Base-by-base conservation (phyloP, 2,113 vertebrate species). In the Typhlomys cinereus region DNA sequence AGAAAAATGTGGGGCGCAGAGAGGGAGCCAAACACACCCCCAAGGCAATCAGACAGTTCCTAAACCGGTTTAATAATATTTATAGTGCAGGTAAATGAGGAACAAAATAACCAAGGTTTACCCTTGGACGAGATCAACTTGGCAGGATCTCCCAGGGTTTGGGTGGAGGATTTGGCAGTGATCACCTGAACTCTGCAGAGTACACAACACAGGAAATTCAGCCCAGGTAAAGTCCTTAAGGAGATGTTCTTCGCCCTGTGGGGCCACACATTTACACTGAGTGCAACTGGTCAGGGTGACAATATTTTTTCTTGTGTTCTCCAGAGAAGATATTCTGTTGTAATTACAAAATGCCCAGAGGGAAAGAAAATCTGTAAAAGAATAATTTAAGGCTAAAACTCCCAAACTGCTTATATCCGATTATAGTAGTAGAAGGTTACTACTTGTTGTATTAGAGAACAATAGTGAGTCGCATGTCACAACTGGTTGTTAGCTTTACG, bases 21-120 rank as follows among this genome's bases (percentile, higher is more conserved):
- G 46, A 85, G 73, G 88, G 44, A 66, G 62, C 44, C 75, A 57
- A 93, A 91, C 64, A 82, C 4, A 15, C 88, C 93, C 50, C n/a
- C n/a, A n/a, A n/a, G n/a, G n/a, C n/a, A n/a, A n/a, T n/a, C n/a
- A n/a, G 81, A 59, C 52, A 96, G n/a, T 79, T 96, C 87, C 86
- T 89, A 95, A 97, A 88, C 92, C 95, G 85, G 79, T 96, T 96
- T 80, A 96, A 93, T 91, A 96, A 75, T 96, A 91, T 94, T 97
- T 88, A 80, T 87, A 96, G 66, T 90, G 94, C 41, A 94, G 78
- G 71, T 96, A 89, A 94, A 94, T 90, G 95, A 89, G 95, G 92
- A 96, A 96, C 90, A 79, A 82, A 79, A 64, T 59, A 50, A 89
- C n/a, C n/a, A 95, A 90, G 61, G 34, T 82, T 48, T 93, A 78